phyloP scores from a whole-genome alignment of 2,113 vertebrate species.

The Onychostruthus taczanowskii region DNA sequence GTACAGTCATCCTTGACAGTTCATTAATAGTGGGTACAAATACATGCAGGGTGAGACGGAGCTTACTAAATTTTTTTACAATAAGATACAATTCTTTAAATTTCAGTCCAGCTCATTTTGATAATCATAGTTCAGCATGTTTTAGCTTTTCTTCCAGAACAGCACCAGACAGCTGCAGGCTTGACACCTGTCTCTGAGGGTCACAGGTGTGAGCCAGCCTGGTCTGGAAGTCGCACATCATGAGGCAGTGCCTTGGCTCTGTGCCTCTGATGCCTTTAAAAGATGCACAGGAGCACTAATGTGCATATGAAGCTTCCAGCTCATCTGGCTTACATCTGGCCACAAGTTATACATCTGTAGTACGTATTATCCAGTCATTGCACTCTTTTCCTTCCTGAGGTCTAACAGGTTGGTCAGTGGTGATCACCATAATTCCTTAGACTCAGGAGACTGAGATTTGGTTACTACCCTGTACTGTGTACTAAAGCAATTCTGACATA shows the following conservation, averaged over 20 bases:
- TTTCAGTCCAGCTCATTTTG: neutral
- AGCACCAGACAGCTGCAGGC: neutral
- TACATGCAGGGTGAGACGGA: neutral
- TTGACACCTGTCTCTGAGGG: neutral
- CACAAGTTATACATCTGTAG: neutral
- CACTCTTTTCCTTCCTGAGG: neutral
- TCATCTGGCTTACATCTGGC: neutral
- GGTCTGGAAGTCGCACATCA: neutral
- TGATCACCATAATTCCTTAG: neutral
- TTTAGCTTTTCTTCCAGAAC: neutral
- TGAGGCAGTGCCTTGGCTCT: neutral
- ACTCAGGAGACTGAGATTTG: neutral
- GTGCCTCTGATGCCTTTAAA: neutral
- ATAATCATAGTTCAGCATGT: neutral
- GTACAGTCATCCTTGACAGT: neutral
- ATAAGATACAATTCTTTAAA: neutral
- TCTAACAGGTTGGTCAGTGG: neutral
- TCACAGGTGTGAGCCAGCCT: fast-evolving
- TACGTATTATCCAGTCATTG: neutral
- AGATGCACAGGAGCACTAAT: neutral
- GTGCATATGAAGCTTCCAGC: neutral
- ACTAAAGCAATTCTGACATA: neutral
- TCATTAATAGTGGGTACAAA: neutral
- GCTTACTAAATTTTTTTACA: neutral
- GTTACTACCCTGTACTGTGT: neutral